Evolutionary conservation across 2,113 vertebrate species (phyloP), one percentile per base, ranked within the genome.

Genomic region (Riparia riparia): DNA sequence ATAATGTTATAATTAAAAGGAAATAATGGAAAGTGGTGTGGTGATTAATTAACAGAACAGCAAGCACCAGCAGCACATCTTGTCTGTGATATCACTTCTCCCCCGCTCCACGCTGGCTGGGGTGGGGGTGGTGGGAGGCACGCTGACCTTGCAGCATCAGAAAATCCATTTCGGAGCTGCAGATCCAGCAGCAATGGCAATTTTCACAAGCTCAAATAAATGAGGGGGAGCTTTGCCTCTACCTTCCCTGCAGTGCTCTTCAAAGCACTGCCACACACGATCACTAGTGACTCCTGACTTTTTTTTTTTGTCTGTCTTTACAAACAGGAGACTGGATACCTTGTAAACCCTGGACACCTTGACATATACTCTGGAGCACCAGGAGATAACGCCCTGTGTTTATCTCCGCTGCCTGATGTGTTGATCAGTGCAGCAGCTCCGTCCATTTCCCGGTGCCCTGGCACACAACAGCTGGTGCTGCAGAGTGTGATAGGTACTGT

Each of bases 1-100:
- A 98, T 97, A 98, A 97, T 97, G 98, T 96, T 97, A 97, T 98
- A 98, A 98, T 98, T 98, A 98, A 97, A 98, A 97, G 97, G 96
- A 97, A 97, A 97, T 98, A 98, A 98, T 94, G 97, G 96, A 76
- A 95, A 97, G 96, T 65, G 94, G 96, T 95, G 97, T 94, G 91
- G 96, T 97, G 96, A 97, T 89, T 97, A 97, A 98, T 98, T 97
- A 97, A 88, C 93, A 97, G 92, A 96, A 80, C 82, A 82, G 92
- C 60, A 28, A 95, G 96, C 80, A 97, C 93, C 95, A 93, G 96
- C 87, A 95, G 95, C 90, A 85, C 87, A 70, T 95, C 91, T 85
- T 95, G 84, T 94, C 49, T 70, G 87, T 44, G 90, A 17, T 85
- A 77, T 94, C 82, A 28, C 73, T 69, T 72, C 83, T 95, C 87